phyloP scores from a whole-genome alignment of 2,113 vertebrate species.

The Salvelinus sp. region DNA sequence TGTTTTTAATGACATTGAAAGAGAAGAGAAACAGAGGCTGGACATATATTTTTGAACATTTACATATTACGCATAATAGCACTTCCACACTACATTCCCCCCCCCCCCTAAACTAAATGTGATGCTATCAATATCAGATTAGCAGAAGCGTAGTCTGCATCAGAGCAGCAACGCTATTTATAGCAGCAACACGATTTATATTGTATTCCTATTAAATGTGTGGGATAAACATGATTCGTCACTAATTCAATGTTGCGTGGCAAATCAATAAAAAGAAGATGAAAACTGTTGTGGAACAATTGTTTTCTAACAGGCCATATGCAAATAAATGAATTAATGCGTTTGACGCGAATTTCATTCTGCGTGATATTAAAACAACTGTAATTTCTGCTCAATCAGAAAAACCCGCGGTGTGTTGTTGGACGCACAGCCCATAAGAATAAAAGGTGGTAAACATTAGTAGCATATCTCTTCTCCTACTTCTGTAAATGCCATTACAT shows the following conservation, averaged over 20 bases:
- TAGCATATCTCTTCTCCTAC: neutral
- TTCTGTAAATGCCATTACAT: neutral
- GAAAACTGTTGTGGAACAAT: neutral
- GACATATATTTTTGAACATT: neutral
- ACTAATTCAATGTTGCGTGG: neutral
- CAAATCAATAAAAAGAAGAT: constrained; percentile 1
- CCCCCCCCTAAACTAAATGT: neutral
- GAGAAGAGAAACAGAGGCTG: neutral
- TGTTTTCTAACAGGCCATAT: constrained; percentile 2
- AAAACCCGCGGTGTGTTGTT: too few relatives aligned
- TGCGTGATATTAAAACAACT: neutral
- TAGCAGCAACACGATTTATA: neutral
- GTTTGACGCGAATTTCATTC: neutral
- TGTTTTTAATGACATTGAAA: neutral
- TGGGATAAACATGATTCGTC: neutral
- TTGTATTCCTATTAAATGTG: neutral
- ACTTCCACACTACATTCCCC: neutral
- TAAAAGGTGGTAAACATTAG: neutral
- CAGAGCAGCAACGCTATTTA: neutral
- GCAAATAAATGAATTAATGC: constrained; percentile 15
- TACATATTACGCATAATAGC: constrained; percentile 2
- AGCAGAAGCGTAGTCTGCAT: neutral
- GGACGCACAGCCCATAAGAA: constrained; percentile 16
- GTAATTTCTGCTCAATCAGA: neutral
- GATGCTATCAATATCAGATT: neutral